These are phyloP conservation scores for Dermochelys coriacea DNA, from an alignment of 2,797 vertebrate species.

Conservation along the genomic window DNA sequence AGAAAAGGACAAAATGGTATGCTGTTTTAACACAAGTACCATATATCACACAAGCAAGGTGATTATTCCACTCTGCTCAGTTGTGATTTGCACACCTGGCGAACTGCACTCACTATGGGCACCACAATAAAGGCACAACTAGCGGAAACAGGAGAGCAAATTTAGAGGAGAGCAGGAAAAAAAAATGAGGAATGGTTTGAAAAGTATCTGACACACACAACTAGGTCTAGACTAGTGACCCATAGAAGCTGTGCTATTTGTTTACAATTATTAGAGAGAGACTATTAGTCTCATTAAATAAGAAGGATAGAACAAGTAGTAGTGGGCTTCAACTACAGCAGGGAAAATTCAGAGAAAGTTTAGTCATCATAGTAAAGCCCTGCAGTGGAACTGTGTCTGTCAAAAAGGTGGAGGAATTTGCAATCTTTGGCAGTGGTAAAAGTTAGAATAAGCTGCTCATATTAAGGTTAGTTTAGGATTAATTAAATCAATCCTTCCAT, in stretches of 20 bases:
- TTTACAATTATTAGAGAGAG: background rate
- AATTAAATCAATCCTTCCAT: conserved; percentile 65
- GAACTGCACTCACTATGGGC: conserved; percentile 75
- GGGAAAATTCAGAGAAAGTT: conserved; percentile 52
- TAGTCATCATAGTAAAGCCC: background rate
- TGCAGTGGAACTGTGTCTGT: background rate
- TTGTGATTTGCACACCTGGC: conserved; percentile 76
- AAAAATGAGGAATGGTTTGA: conserved; percentile 65
- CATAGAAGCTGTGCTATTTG: conserved; percentile 35
- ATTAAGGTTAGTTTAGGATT: conserved; percentile 67
- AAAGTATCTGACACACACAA: conserved; percentile 60
- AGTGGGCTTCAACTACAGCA: conserved; percentile 8
- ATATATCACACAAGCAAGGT: conserved; percentile 75
- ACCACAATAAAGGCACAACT: conserved; percentile 75
- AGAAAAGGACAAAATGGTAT: conserved; percentile 52
- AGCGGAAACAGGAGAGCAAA: conserved; percentile 76
- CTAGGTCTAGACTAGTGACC: conserved; percentile 60
- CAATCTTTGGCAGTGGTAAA: conserved; percentile 55
- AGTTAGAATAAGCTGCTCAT: conserved; percentile 64
- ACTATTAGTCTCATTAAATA: conserved; percentile 37
- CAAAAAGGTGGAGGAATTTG: conserved; percentile 49
- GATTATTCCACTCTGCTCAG: conserved; percentile 76
- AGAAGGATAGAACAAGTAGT: conserved; percentile 33
- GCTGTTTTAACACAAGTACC: conserved; percentile 75
- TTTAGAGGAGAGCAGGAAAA: conserved; percentile 75